These are phyloP conservation scores for Coregonus suidteri DNA, from an alignment of 2,797 vertebrate species.

Conservation along the genomic window DNA sequence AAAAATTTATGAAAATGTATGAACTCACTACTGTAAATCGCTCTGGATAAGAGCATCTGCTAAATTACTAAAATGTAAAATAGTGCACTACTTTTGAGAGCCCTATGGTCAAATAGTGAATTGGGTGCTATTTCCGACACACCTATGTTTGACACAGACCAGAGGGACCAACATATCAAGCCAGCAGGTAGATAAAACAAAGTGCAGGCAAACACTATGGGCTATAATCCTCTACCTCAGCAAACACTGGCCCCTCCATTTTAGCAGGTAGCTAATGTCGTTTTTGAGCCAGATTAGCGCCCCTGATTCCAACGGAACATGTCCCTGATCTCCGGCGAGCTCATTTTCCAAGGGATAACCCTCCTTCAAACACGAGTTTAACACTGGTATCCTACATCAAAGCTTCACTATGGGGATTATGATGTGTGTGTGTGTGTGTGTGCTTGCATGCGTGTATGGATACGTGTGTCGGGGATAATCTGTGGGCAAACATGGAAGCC, in stretches of 20 bases:
- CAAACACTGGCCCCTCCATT: constrained; percentile 47
- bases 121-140: background rate
- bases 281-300: constrained; percentile 59
- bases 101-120: background rate
- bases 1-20: no score
- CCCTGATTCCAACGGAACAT: constrained; percentile 35
- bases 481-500: constrained; percentile 34
- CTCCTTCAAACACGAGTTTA: constrained; percentile 48
- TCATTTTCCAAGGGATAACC: constrained; percentile 49
- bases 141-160: background rate
- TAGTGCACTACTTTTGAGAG: background rate
- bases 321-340: constrained; percentile 54
- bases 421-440: background rate
- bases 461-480: background rate
- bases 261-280: constrained; percentile 46
- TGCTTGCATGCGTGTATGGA: background rate
- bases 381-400: constrained; percentile 30
- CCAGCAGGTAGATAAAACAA: constrained; percentile 16
- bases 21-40: no score
- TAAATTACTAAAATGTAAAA: background rate
- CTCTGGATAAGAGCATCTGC: no score
- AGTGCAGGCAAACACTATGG: constrained; percentile 53
- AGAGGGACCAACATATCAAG: background rate
- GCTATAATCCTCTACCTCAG: constrained; percentile 49
- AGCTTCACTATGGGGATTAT: constrained; percentile 16